These are phyloP conservation scores for Drosophila arawakana DNA, from an alignment of 1,140 invertebrate species.

Conservation along the genomic window DNA sequence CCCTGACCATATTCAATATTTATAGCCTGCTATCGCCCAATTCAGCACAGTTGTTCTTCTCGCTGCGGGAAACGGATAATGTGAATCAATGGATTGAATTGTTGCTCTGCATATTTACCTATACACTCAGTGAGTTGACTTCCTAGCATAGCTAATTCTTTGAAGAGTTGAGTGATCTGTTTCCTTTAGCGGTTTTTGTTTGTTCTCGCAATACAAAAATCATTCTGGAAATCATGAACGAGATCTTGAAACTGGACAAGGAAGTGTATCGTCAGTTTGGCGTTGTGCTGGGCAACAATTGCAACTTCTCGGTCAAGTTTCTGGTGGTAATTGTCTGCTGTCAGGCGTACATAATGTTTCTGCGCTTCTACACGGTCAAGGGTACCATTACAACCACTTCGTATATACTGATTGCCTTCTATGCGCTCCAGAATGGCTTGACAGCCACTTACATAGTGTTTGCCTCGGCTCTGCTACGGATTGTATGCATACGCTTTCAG, in stretches of 20 bases:
- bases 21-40: conserved; percentile 72
- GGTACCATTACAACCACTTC: conserved; percentile 60
- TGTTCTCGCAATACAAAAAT: conserved; percentile 69
- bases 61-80: conserved; percentile 77
- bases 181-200: conserved; percentile 58
- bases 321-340: conserved; percentile 63
- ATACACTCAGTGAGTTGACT: conserved; percentile 53
- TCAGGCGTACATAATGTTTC: conserved; percentile 70
- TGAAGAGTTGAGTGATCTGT: neutral
- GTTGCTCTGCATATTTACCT: conserved; percentile 73
- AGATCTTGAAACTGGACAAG: conserved; percentile 73
- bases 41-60: conserved; percentile 67
- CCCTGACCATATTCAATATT: conserved; percentile 74
- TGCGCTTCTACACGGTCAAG: conserved; percentile 52
- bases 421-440: conserved; percentile 72
- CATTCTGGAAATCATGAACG: conserved; percentile 75
- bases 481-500: conserved; percentile 69
- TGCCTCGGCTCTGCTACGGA: conserved; percentile 65
- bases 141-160: neutral
- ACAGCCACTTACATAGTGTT: conserved; percentile 76
- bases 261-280: conserved; percentile 64
- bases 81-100: conserved; percentile 82
- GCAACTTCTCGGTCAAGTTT: conserved; percentile 71
- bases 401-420: conserved; percentile 72
- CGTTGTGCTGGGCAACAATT: conserved; percentile 56